Evolutionary conservation across 2,797 vertebrate genomes (phyloP).

Genomic region (Tauraco hartlaubi): DNA sequence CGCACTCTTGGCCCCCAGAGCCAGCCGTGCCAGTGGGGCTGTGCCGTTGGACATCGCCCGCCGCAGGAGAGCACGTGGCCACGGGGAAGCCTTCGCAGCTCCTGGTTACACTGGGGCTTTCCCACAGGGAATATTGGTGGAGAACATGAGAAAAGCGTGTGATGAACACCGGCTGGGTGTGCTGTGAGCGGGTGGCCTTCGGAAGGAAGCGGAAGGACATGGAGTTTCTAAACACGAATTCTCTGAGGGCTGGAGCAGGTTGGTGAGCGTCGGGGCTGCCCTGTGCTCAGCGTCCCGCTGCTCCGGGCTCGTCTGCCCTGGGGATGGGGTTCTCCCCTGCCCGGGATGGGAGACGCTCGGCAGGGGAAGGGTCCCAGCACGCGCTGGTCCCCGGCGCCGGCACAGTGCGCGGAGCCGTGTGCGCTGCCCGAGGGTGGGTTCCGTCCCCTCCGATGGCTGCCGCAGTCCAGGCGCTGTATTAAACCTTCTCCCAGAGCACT

Average conservation of each 20-base stretch:
- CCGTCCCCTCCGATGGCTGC: fast-evolving
- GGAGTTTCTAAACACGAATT: neutral
- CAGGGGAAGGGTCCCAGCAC: fast-evolving
- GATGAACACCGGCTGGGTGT: fast-evolving
- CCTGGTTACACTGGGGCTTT: fast-evolving
- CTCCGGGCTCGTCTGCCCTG: neutral
- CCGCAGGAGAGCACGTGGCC: neutral
- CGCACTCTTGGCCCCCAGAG: fast-evolving
- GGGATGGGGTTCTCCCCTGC: neutral
- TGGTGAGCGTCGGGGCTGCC: neutral
- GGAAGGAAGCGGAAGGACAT: neutral
- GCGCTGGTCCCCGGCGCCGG: fast-evolving
- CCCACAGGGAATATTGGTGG: neutral
- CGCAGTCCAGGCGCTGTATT: neutral
- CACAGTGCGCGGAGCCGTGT: fast-evolving
- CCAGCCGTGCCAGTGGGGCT: neutral
- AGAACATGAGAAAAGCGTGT: fast-evolving
- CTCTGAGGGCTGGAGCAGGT: neutral
- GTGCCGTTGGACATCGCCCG: fast-evolving
- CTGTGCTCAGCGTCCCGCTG: neutral
- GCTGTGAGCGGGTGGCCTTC: neutral
- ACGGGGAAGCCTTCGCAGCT: neutral
- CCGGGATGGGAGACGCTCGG: fast-evolving
- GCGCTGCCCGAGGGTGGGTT: fast-evolving
- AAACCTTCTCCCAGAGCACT: neutral